phyloP scores from a whole-genome alignment of 2,113 vertebrate genomes.

The Cynoglossus semilaevis region DNA sequence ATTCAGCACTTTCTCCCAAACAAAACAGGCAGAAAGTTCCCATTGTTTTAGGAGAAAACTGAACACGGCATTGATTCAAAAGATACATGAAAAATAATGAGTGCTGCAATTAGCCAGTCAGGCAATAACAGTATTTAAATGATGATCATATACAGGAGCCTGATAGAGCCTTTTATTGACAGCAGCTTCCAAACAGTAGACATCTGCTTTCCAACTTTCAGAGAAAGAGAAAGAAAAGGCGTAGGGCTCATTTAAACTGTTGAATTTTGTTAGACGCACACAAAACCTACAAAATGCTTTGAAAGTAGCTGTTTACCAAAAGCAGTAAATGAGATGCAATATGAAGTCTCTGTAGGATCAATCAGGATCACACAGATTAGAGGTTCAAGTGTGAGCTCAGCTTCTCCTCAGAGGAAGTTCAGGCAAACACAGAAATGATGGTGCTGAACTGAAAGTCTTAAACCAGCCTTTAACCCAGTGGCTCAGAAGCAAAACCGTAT shows the following conservation, averaged over 20 bases:
- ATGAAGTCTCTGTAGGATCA: conserved; percentile 11
- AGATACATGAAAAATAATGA: conserved; percentile 81
- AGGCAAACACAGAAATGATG: conserved; percentile 30
- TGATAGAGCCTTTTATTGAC: conserved; percentile 63
- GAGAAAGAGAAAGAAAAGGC: not conserved
- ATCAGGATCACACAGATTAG: conserved; percentile 36
- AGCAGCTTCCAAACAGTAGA: conserved; percentile 25
- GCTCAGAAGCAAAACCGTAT: conserved; percentile 69
- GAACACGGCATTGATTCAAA: conserved; percentile 81
- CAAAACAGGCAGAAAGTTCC: conserved; percentile 77
- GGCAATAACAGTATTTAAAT: conserved; percentile 67
- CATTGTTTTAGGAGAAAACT: conserved; percentile 78
- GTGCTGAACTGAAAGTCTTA: conserved; percentile 38
- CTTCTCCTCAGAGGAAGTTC: conserved; percentile 13
- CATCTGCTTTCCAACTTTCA: conserved; percentile 18
- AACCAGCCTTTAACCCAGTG: conserved; percentile 49
- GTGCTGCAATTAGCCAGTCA: conserved; percentile 74
- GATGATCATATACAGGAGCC: conserved; percentile 60
- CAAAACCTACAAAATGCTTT: conserved; percentile 2
- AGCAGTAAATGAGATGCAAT: conserved; percentile 22
- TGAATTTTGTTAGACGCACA: conserved; percentile 27
- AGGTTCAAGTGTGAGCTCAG: conserved; percentile 19
- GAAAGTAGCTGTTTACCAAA: not conserved
- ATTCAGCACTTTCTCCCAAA: conserved; percentile 78
- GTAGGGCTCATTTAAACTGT: conserved; percentile 19